Evolutionary conservation across 1,140 invertebrate genomes (phyloP).

Genomic region (Oppia nitens): DNA sequence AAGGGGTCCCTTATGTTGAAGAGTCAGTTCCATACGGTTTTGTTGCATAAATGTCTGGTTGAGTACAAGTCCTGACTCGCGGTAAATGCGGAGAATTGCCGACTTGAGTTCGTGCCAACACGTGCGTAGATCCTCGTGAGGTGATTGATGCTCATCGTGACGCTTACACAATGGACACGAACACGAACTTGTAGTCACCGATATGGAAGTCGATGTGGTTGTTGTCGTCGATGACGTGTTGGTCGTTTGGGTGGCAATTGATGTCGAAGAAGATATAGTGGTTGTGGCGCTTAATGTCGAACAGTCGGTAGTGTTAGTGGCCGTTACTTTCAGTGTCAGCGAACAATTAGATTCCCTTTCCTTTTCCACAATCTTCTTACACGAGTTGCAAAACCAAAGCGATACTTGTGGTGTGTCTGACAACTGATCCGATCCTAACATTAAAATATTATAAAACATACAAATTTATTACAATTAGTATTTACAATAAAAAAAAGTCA

Average conservation of each 20-base stretch:
- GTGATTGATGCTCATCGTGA: no score
- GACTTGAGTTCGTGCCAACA: constrained; percentile 1
- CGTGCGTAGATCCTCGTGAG: background rate
- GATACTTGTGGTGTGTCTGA: background rate
- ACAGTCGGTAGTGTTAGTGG: background rate
- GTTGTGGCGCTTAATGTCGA: background rate
- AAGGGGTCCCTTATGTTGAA: constrained; percentile 15
- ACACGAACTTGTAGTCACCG: background rate
- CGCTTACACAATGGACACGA: background rate
- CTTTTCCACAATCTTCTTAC: background rate
- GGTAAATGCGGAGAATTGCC: constrained; percentile 25
- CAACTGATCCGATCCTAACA: background rate
- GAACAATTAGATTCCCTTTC: background rate
- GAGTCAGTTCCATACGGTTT: constrained; percentile 1
- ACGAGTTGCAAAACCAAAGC: background rate
- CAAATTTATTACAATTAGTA: background rate
- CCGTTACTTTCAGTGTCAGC: background rate
- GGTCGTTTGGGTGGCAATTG: background rate
- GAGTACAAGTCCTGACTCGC: constrained; percentile 12
- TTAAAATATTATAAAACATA: background rate
- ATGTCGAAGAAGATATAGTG: background rate
- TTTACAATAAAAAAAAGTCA: background rate
- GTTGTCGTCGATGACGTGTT: background rate
- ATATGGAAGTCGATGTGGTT: background rate
- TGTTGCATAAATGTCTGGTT: background rate